Percentiles rank a stretch among this genome's conserved stretches.
Conservation (phyloP, 2,113 vertebrate species). For the Felis chaus region DNA sequence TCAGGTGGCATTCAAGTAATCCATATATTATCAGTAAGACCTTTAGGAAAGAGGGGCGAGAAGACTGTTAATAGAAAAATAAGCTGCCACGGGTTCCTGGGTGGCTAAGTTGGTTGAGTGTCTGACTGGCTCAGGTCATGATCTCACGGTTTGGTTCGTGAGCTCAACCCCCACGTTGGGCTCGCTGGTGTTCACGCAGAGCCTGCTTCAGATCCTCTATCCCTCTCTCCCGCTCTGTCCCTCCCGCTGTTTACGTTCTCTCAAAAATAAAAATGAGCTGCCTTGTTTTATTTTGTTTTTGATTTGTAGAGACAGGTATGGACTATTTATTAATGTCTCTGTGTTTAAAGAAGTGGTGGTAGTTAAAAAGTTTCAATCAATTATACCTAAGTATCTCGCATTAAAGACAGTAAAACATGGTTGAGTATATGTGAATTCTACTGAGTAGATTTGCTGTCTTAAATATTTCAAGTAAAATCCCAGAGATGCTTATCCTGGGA, state of each 20-base stretch:
- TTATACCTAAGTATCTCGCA: background rate
- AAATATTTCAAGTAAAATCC: background rate
- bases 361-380: background rate
- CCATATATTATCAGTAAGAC: background rate
- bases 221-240: too few relatives aligned
- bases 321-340: background rate
- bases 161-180: too few relatives aligned
- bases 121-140: too few relatives aligned
- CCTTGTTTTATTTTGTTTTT: conserved; percentile 24
- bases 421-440: background rate
- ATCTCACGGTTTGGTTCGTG: too few relatives aligned
- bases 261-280: too few relatives aligned
- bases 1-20: conserved; percentile 19
- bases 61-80: conserved; percentile 25
- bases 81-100: too few relatives aligned
- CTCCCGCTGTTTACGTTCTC: too few relatives aligned
- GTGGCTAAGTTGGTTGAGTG: too few relatives aligned
- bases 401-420: background rate
- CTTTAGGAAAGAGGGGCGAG: conserved; percentile 30
- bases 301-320: background rate
- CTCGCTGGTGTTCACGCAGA: too few relatives aligned
- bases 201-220: too few relatives aligned
- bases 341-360: background rate
- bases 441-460: background rate
- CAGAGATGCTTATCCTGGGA: background rate